These are phyloP conservation scores for Flexamia atlantica DNA, from an alignment of 2,888 invertebrate species.

Conservation along the genomic window DNA sequence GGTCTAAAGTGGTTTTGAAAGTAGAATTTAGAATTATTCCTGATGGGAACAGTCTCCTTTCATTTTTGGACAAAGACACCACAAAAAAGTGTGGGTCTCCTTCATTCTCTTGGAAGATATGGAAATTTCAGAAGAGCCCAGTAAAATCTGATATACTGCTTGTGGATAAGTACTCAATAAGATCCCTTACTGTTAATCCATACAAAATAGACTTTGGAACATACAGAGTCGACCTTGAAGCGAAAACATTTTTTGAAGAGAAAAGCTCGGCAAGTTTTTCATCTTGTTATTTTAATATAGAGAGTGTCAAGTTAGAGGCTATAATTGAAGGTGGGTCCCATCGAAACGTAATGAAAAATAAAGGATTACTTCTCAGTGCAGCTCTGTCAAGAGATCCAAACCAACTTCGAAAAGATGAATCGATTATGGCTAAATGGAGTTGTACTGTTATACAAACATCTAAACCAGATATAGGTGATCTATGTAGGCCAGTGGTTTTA, in stretches of 20 bases:
- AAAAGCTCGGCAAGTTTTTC: neutral
- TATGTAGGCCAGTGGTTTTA: neutral
- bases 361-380: neutral
- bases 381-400: neutral
- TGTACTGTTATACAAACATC: neutral
- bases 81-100: too few relatives aligned
- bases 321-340: neutral
- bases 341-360: neutral
- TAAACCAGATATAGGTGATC: neutral
- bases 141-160: neutral
- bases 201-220: neutral
- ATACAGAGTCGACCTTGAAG: neutral
- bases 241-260: neutral
- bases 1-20: neutral
- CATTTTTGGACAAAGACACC: neutral
- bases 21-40: neutral
- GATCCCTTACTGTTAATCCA: neutral
- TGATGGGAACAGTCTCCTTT: neutral
- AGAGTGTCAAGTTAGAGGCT: neutral
- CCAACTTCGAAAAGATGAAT: neutral
- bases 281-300: neutral
- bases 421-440: conserved; percentile 3
- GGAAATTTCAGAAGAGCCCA: neutral
- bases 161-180: neutral
- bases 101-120: neutral